A percentile compares a stretch with the other conserved stretches of the same genome.
phyloP scores from a whole-genome alignment of 2,797 vertebrate species.

The Amblyraja radiata region DNA sequence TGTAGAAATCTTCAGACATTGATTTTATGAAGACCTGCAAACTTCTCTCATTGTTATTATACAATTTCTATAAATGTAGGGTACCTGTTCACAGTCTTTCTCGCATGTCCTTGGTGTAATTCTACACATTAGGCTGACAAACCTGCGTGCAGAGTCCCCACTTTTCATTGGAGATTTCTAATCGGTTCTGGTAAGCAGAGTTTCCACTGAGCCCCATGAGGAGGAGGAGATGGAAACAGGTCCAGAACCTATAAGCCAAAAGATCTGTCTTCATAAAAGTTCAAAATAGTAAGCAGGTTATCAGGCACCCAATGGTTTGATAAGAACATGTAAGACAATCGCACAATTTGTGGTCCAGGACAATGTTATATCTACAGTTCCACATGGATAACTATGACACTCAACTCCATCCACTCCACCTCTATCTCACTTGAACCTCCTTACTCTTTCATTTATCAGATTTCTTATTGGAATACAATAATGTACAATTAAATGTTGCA shows the following conservation, averaged over 20 bases:
- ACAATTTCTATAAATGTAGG: background rate
- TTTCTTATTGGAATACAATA: no score
- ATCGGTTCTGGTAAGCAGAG: background rate
- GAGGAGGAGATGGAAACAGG: background rate
- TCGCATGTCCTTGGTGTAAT: background rate
- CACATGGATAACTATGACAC: no score
- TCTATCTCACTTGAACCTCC: background rate
- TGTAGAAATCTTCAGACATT: background rate
- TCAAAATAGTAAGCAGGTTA: background rate
- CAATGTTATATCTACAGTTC: background rate
- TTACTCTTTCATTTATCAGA: background rate
- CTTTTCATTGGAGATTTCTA: background rate
- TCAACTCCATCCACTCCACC: no score
- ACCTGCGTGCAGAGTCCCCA: background rate
- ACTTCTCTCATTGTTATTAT: background rate
- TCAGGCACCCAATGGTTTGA: background rate
- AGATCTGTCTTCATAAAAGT: background rate
- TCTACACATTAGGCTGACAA: background rate
- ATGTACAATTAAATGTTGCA: no score
- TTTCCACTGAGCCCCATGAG: background rate
- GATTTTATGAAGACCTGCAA: background rate
- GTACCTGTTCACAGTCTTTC: background rate
- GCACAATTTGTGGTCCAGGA: background rate
- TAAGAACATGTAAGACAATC: no score
- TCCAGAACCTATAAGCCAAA: background rate